Base-by-base conservation (phyloP, 35 echinoderm and acorn worm species). In the Holothuria glaberrima region DNA sequence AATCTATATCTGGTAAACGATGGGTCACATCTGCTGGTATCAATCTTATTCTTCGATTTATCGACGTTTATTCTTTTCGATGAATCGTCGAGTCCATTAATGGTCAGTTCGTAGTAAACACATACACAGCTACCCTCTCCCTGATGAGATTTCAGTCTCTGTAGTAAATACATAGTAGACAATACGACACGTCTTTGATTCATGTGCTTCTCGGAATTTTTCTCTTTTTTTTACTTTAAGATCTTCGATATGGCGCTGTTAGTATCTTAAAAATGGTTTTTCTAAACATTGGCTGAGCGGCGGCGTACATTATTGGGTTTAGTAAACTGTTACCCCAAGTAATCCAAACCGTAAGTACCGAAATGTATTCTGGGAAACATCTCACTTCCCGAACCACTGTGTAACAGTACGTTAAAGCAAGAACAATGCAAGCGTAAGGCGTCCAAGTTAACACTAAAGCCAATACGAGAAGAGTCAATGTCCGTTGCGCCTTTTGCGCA, bases 321-420 rank as follows among this genome's bases (percentile, higher is more conserved):
- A 75, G 20, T 38, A 75, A 41, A 75, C 71, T 75, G 71, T 75
- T 75, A 21, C 71, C 71, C 71, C 71, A 75, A 5, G 71, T 75
- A 44, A 75, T 75, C 71, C 71, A 75, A 12, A 75, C 71, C 32
- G 71, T 18, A 41, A 75, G 17, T 12, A 75, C 71, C 71, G 71
- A 44, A 2, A 75, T 12, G 31, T 38, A 16, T 75, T 32, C 33
- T 16, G 71, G 41, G 34, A 75, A 75, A 75, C 71, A 75, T 14
- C 34, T 75, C 22, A 18, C 71, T 41, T 7, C 9, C 19, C 24
- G 71, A 21, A 34, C 21, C 44, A 75, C 44, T 9, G 71, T 48
- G 31, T 31, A 41, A 29, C 71, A 75, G 31, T 75, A 75, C 20
- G 71, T 75, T 2, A 75, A 41, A 18, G 71, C 30, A 18, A 38